Base-by-base conservation (phyloP, 2,797 vertebrate species). In the Sebastes hubbsi region DNA sequence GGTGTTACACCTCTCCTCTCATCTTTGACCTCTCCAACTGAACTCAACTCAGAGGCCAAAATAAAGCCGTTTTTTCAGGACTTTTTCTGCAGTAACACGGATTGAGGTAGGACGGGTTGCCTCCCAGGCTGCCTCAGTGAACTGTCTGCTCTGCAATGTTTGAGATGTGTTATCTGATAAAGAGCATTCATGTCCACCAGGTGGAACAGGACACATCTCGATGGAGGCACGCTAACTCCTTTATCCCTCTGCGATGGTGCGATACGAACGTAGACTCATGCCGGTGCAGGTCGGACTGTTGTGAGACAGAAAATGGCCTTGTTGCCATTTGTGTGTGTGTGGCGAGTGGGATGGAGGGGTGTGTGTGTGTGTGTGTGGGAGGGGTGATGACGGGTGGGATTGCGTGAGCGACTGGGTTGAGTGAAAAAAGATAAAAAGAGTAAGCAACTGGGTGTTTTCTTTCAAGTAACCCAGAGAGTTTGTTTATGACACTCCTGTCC, bases 141-240 rank as follows among this genome's bases (percentile, higher is more conserved):
- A 84, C 77, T 32, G 68, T 82, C 79, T 85, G 73, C 63, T 83
- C 75, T 64, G 67, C 78, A 68, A 76, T 42, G 90, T 85, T 87
- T 87, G 78, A 91, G 91, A 92, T 89, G 72, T 7, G 85, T 74
- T 42, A 89, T 92, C 88, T 88, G 95, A 95, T 94, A 87, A 83
- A 74, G 65, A 54, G 72, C 84, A 95, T 96, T 95, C 93, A 95
- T 89, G 62, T 89, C 85, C 90, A 94, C 79, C 80, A 82, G 85
- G 92, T 91, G 94, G 93, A 95, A 95, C 94, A 90, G 87, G 89
- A 94, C 88, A 91, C 87, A 93, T 90, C 78, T 89, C 78, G 84
- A 94, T 91, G 92, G 81, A 94, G 89, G 95, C 95, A 95, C 94
- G 94, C 93, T 93, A 95, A 86, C 88, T 88, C 84, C 85, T 93